Conservation (phyloP, 2,888 invertebrate genomes). For the Stenodera caucasica region DNA sequence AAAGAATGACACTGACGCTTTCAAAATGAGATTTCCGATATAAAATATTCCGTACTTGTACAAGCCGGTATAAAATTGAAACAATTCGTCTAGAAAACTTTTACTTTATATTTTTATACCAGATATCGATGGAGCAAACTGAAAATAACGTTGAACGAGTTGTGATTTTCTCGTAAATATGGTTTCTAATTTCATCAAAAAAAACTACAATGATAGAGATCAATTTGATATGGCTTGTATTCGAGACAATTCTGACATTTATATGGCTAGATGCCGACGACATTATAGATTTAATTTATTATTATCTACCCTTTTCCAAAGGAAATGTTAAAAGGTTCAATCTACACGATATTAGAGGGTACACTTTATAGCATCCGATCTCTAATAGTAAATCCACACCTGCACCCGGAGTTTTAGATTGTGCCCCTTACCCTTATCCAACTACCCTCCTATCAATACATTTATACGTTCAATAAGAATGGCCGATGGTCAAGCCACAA, state of each 20-base stretch:
- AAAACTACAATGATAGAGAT: not conserved
- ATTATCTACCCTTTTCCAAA: not conserved
- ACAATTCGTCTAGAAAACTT: slow-evolving; percentile 5
- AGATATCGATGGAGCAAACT: not conserved
- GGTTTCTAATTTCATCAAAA: no score
- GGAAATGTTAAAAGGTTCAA: slow-evolving; percentile 6
- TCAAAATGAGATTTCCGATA: slow-evolving; percentile 24
- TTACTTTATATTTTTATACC: not conserved
- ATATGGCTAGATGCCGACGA: slow-evolving; percentile 1
- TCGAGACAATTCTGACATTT: slow-evolving; percentile 2
- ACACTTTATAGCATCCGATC: not conserved
- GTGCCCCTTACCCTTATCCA: not conserved
- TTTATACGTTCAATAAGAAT: not conserved
- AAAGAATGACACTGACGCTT: slow-evolving; percentile 15
- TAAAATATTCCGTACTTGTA: slow-evolving; percentile 10
- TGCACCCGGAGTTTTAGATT: not conserved
- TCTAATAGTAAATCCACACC: slow-evolving; percentile 2
- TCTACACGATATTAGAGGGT: not conserved
- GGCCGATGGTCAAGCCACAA: not conserved
- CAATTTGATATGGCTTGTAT: not conserved
- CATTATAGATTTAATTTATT: slow-evolving; percentile 8
- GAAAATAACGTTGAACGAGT: not conserved
- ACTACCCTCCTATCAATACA: no score
- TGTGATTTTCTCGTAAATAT: no score
- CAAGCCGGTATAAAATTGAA: slow-evolving; percentile 14